phyloP scores from a whole-genome alignment of 2,113 vertebrate species.

The Tragelaphus buxtoni region DNA sequence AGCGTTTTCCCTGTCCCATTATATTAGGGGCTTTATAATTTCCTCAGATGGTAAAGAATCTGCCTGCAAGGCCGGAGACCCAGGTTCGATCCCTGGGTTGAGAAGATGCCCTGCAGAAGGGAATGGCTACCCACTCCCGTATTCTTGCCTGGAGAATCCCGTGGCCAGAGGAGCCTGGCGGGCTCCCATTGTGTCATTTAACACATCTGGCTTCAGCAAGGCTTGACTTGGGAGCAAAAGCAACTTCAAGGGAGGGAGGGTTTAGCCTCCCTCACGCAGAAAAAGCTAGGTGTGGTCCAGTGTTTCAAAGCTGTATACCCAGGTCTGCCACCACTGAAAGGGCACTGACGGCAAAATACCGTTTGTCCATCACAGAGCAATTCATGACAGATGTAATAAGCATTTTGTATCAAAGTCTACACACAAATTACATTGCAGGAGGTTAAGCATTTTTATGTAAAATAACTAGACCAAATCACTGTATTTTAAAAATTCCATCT shows the following conservation, averaged over 20 bases:
- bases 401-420: constrained; percentile 11
- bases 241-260: neutral
- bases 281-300: neutral
- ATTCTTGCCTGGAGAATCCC: neutral
- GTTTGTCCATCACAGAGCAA: neutral
- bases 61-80: neutral
- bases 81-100: neutral
- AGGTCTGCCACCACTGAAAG: neutral
- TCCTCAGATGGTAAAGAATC: neutral
- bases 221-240: neutral
- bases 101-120: neutral
- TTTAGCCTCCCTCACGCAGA: neutral
- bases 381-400: neutral
- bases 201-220: neutral
- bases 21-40: neutral
- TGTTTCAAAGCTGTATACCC: neutral
- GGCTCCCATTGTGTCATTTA: neutral
- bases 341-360: neutral
- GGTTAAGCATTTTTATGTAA: neutral
- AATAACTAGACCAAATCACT: neutral
- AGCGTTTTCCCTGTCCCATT: fast-evolving
- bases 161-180: neutral
- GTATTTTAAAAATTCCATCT: neutral
- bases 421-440: neutral
- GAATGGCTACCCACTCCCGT: neutral